A percentile compares a stretch with the other conserved stretches of the same genome.
These are phyloP conservation scores for Ctenodactylus gundi DNA, from an alignment of 2,113 vertebrate genomes.

Conservation along the genomic window DNA sequence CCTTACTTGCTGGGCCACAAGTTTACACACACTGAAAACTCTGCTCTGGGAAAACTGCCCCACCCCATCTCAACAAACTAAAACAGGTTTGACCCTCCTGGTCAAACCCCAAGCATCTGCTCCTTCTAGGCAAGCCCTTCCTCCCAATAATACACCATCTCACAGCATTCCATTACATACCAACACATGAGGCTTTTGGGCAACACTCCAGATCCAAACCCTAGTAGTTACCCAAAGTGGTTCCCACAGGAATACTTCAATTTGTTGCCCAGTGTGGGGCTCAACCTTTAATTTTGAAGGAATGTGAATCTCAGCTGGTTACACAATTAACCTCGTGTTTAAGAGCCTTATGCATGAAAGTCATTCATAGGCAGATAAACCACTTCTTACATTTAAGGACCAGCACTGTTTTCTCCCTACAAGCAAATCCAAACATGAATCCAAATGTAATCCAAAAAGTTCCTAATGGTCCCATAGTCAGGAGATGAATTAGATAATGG, in stretches of 20 bases:
- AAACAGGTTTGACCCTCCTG: no score
- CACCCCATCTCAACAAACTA: no score
- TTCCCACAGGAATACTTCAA: not conserved
- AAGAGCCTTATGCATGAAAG: not conserved
- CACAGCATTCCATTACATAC: no score
- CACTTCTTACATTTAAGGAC: not conserved
- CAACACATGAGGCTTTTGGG: no score
- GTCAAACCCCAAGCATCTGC: no score
- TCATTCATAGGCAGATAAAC: not conserved
- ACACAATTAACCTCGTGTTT: not conserved
- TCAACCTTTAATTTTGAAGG: not conserved
- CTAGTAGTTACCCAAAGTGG: not conserved
- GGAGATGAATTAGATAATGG: not conserved
- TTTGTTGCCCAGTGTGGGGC: not conserved
- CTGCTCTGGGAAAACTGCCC: no score
- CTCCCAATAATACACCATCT: no score
- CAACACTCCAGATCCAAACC: no score
- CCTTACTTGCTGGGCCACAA: no score
- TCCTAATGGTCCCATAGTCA: not conserved
- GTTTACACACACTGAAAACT: no score
- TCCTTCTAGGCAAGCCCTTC: no score
- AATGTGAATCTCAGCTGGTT: not conserved
- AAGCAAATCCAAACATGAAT: not conserved
- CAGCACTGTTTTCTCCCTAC: not conserved
- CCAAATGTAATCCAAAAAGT: not conserved